phyloP scores from a whole-genome alignment of 2,888 invertebrate genomes.

The Campoplex nolae region DNA sequence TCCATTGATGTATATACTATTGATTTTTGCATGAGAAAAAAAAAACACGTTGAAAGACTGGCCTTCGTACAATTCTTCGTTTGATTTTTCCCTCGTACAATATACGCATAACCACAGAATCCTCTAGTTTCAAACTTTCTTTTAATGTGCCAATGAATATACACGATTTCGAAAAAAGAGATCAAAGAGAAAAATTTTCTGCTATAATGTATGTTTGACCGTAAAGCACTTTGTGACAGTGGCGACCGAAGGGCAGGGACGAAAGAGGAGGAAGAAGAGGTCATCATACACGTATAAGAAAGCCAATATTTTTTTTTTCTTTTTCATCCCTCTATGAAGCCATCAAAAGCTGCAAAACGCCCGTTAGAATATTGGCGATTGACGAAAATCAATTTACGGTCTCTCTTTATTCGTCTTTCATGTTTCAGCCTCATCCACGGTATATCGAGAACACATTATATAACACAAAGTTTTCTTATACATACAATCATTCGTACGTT shows the following conservation, averaged over 20 bases:
- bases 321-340: neutral
- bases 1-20: neutral
- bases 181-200: conserved; percentile 41
- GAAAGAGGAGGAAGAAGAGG: neutral
- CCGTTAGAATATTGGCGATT: neutral
- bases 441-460: conserved; percentile 43
- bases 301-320: neutral
- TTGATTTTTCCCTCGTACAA: neutral
- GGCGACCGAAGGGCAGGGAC: neutral
- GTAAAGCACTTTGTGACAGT: neutral
- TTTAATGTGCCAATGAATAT: neutral
- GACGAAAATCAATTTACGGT: conserved; percentile 18
- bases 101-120: neutral
- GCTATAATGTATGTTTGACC: neutral
- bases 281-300: neutral
- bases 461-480: conserved; percentile 21
- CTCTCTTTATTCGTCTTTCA: conserved; percentile 7
- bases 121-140: neutral
- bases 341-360: neutral
- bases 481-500: conserved; percentile 10
- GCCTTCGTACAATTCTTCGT: neutral
- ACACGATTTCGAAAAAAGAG: neutral
- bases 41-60: neutral
- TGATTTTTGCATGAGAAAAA: neutral
- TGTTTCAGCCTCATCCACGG: neutral